Conservation (phyloP, 2,113 vertebrate species). For the Agapornis roseicollis region DNA sequence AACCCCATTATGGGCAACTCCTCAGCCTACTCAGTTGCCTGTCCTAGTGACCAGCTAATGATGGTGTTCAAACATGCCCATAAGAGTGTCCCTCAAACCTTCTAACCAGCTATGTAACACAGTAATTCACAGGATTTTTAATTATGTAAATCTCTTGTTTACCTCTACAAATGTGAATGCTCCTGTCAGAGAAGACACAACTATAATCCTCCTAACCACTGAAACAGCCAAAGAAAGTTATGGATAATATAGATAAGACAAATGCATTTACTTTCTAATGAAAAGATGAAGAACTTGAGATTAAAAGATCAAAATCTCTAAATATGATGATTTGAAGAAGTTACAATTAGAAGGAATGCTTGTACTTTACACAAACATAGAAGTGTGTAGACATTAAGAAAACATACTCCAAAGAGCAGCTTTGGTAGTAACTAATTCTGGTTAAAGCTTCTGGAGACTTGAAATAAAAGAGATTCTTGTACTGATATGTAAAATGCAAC, state of each 20-base stretch:
- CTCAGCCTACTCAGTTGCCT: not conserved
- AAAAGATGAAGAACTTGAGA: not conserved
- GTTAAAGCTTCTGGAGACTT: not conserved
- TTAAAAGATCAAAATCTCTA: not conserved
- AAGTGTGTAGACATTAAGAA: not conserved
- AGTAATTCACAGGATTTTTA: not conserved
- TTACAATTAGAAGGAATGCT: not conserved
- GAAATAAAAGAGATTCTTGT: not conserved
- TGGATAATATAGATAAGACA: not conserved
- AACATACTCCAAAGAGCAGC: not conserved
- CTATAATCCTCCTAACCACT: not conserved
- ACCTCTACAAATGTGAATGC: not conserved
- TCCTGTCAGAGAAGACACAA: not conserved
- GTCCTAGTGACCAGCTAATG: not conserved
- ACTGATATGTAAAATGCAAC: not conserved
- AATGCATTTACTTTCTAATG: not conserved
- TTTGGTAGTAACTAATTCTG: not conserved
- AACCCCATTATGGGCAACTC: not conserved
- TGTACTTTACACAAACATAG: not conserved
- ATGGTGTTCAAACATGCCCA: not conserved
- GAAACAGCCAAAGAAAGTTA: not conserved
- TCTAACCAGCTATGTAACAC: not conserved
- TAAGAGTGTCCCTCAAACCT: not conserved
- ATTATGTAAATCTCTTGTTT: not conserved
- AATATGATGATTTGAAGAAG: not conserved